Evolutionary conservation across 2,113 vertebrate genomes (phyloP).

Genomic region (cat (Felis catus)): DNA sequence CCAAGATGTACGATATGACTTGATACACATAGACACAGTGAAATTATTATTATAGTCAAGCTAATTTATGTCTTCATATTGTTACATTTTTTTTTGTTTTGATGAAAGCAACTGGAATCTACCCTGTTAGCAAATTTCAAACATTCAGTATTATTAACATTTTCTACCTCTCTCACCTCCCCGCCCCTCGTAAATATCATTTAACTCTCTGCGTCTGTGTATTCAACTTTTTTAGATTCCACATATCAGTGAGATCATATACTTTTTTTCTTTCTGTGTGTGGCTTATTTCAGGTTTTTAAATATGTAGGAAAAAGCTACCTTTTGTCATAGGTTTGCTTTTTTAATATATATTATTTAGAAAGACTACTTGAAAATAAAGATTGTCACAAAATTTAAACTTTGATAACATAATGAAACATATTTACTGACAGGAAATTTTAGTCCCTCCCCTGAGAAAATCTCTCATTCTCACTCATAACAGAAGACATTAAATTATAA

Average conservation of each 20-base stretch:
- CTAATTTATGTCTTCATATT: not conserved
- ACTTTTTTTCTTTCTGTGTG: not conserved
- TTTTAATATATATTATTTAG: not conserved
- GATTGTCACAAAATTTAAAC: constrained; percentile 38
- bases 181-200: not conserved
- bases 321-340: not conserved
- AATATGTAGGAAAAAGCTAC: not conserved
- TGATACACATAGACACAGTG: not conserved
- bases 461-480: constrained; percentile 42
- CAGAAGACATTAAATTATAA: constrained; percentile 55
- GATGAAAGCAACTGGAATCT: not conserved
- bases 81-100: not conserved
- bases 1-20: not conserved
- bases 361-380: not conserved
- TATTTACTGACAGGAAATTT: constrained; percentile 17
- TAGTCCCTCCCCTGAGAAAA: not conserved
- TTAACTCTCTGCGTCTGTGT: not conserved
- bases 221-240: not conserved
- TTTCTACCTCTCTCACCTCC: not conserved
- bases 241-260: not conserved
- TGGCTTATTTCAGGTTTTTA: not conserved
- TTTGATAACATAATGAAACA: not conserved
- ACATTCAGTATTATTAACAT: not conserved
- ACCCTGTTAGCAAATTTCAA: not conserved
- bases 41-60: not conserved